A percentile compares a stretch with the other conserved stretches of the same genome.
Evolutionary conservation across 2,888 invertebrate species (phyloP).

Genomic region (Glaucopsyche alexis): DNA sequence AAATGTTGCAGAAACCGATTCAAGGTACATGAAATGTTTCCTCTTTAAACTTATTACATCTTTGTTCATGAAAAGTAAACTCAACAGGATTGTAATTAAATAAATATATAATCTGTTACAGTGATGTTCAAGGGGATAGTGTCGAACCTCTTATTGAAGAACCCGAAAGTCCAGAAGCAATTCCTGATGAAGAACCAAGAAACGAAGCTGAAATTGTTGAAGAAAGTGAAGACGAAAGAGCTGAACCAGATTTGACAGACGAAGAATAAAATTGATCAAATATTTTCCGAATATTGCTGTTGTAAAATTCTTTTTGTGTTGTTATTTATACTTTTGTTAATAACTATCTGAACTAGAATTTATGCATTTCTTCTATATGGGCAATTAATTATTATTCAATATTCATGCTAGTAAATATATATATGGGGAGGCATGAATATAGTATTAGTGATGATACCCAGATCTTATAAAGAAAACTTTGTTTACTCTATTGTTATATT

Average conservation of each 20-base stretch:
- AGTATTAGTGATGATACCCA: conserved; percentile 47
- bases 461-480: neutral
- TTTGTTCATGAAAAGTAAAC: too few relatives aligned
- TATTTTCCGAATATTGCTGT: neutral
- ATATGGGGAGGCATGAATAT: conserved; percentile 49
- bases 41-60: neutral
- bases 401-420: conserved; percentile 51
- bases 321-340: conserved; percentile 2
- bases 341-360: neutral
- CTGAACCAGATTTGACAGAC: conserved; percentile 75
- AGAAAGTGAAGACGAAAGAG: conserved; percentile 71
- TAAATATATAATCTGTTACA: conserved; percentile 39
- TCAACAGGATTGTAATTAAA: neutral
- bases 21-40: conserved; percentile 46
- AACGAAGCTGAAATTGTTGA: conserved; percentile 59
- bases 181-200: conserved; percentile 47
- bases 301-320: conserved; percentile 22
- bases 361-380: conserved; percentile 16
- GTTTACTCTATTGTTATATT: conserved; percentile 42
- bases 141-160: conserved; percentile 73
- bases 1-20: conserved; percentile 58
- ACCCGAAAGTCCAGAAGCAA: conserved; percentile 66
- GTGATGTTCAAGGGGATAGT: conserved; percentile 61
- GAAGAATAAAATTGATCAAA: conserved; percentile 61
- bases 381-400: conserved; percentile 52